Evolutionary conservation across 2,113 vertebrate species (phyloP).

Genomic region (Microcebus tavaratra): DNA sequence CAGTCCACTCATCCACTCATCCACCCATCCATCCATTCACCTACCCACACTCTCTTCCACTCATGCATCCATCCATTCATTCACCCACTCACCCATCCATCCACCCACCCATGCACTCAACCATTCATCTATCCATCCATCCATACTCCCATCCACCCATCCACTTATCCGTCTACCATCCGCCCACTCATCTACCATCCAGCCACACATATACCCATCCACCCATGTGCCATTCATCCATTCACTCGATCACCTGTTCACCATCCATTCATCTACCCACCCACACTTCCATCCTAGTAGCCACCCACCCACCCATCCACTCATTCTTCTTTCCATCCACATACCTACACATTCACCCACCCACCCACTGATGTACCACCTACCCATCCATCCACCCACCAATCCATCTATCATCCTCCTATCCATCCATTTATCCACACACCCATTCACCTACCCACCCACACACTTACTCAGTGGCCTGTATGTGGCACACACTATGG

Average conservation of each 20-base stretch:
- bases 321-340: background rate
- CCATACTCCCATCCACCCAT: background rate
- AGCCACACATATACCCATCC: accelerated
- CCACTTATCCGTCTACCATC: too few relatives aligned
- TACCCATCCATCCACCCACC: background rate
- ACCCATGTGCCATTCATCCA: background rate
- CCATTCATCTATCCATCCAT: too few relatives aligned
- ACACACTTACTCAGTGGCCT: background rate
- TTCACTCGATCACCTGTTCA: too few relatives aligned
- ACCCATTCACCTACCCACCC: background rate
- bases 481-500: background rate
- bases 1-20: too few relatives aligned
- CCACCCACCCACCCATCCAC: background rate
- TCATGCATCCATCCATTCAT: accelerated
- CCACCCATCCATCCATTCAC: accelerated
- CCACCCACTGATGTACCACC: too few relatives aligned
- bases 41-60: accelerated
- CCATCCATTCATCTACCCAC: background rate
- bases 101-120: background rate
- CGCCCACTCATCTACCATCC: too few relatives aligned
- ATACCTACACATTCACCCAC: background rate
- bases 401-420: too few relatives aligned
- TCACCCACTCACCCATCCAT: too few relatives aligned
- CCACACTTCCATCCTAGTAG: background rate
- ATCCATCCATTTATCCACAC: background rate